A percentile compares a stretch with the other conserved stretches of the same genome.
Evolutionary conservation across 2,113 vertebrate genomes (phyloP).

Genomic region (Macaca fascicularis): DNA sequence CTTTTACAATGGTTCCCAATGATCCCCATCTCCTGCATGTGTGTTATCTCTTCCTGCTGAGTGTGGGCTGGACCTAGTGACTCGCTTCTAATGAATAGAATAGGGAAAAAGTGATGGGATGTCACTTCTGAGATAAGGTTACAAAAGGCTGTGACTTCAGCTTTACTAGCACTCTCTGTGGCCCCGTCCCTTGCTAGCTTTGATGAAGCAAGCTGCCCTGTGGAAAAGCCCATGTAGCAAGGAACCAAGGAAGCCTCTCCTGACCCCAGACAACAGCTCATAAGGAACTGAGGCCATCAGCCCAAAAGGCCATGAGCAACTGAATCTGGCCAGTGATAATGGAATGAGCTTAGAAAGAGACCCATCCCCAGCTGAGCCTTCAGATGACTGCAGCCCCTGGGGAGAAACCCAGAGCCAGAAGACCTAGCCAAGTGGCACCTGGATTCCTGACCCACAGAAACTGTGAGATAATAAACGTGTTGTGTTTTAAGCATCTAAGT

Average conservation of each 20-base stretch:
- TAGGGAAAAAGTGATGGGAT: too few species aligned
- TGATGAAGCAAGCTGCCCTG: not conserved
- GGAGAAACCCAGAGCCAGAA: not conserved
- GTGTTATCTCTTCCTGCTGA: not conserved
- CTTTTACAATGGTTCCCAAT: not conserved
- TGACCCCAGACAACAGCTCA: not conserved
- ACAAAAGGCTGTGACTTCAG: not conserved
- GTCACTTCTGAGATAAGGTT: not conserved
- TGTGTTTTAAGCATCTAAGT: not conserved
- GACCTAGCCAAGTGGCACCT: not conserved
- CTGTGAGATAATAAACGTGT: not conserved
- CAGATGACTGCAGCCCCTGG: not conserved
- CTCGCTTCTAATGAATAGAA: not conserved
- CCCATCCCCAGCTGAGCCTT: not conserved
- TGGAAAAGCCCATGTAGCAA: not conserved
- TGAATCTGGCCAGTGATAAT: fast-evolving
- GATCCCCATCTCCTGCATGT: not conserved
- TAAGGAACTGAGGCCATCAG: not conserved
- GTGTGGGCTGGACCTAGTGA: not conserved
- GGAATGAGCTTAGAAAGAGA: not conserved
- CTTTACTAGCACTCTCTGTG: not conserved
- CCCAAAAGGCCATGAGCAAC: not conserved
- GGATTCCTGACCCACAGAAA: not conserved
- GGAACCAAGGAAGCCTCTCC: not conserved
- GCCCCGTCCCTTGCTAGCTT: not conserved